Base-by-base conservation (phyloP, 2,888 invertebrate species). In the Xestia xanthographa region DNA sequence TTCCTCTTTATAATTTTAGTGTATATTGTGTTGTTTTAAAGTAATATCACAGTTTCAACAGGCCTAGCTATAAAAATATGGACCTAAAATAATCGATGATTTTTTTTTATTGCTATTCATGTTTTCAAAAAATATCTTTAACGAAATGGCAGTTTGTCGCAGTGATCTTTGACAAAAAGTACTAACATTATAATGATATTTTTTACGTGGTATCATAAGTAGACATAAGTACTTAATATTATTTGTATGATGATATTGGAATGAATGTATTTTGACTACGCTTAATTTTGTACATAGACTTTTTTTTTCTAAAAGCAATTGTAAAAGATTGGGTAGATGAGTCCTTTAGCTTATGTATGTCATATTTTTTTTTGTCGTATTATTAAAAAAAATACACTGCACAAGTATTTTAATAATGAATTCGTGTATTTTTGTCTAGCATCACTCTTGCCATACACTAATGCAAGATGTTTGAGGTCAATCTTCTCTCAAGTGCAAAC, bases 191-290 rank as follows among this genome's bases (percentile, higher is more conserved):
- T n/a, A 45, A n/a, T 60, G 9, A 38, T 43, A 43, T 2, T 29
- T 60, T 12, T n/a, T 50, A 50, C 29, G 56, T 48, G 20, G 38
- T 73, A 43, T 22, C 14, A 26, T 66, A 72, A 43, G 53, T 81
- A 62, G 67, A 72, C 58, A 26, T 72, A 78, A 68, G 79, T 71
- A 82, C 73, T 79, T 83, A 83, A 50, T 69, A 69, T 53, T 50
- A 48, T 63, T 68, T 67, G 43, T 69, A 17, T 53, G 14, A 75
- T 22, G 53, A 76, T 66, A 56, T 56, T 53, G 58, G 17, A 79
- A 58, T 74, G 5, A 74, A 63, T 74, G 70, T 82, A 65, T 60
- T 84, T 71, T 83, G 68, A 75, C 66, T 80, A 80, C 38, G 60
- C 68, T 84, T 84, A 58, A 66, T 66, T 83, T 75, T 68, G 22